A percentile compares a stretch with the other conserved stretches of the same genome.
phyloP scores from a whole-genome alignment of 2,113 vertebrate species.

The cattle (Bos taurus) region ARS-UCD2.0 NC_037334.1:26179501-26180000 shows the following conservation, averaged over 20 bases:
- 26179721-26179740: background rate
- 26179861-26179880: background rate
- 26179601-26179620: background rate
- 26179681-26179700: background rate
- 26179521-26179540: background rate
- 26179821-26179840: background rate
- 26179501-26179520: background rate
- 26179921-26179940: background rate
- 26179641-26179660: background rate
- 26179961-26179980: background rate
- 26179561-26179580: fast-evolving
- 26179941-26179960: background rate
- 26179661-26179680: background rate
- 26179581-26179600: background rate
- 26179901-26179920: background rate
- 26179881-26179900: background rate
- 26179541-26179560: background rate
- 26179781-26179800: background rate
- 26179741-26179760: background rate
- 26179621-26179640: background rate
- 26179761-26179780: background rate
- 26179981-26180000: background rate
- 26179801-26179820: background rate
- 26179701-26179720: background rate
- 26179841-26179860: background rate